A percentile compares a stretch with the other conserved stretches of the same genome.
These are phyloP conservation scores for Umimayanthus chanpuru DNA, from an alignment of 92 coral and sea anemone genomes.

Conservation along the genomic window DNA sequence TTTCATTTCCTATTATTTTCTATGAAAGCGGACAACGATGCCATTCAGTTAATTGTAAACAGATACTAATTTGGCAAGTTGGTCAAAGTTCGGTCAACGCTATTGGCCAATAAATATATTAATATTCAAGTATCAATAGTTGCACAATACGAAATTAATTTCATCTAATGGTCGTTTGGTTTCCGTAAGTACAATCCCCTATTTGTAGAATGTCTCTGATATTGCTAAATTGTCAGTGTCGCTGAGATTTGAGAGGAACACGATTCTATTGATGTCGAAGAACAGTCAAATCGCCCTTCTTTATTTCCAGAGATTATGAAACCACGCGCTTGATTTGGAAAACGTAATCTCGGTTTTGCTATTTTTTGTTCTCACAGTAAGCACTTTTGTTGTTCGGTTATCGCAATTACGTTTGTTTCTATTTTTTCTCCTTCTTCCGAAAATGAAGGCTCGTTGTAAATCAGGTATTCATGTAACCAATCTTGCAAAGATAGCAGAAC, in stretches of 20 bases:
- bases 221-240: slow-evolving; percentile 30
- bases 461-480: not conserved
- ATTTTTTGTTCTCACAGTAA: not conserved
- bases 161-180: slow-evolving; percentile 48
- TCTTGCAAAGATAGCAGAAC: not conserved
- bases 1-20: slow-evolving; percentile 51
- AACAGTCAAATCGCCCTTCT: not conserved
- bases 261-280: not conserved
- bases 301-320: not conserved
- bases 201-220: not conserved
- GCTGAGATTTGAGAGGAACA: not conserved
- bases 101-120: slow-evolving; percentile 19
- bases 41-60: slow-evolving; percentile 49
- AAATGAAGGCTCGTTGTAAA: not conserved
- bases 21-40: slow-evolving; percentile 49
- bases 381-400: not conserved
- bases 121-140: slow-evolving; percentile 39
- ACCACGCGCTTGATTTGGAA: not conserved
- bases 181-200: slow-evolving; percentile 26
- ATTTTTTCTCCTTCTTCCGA: not conserved
- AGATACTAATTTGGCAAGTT: slow-evolving; percentile 48
- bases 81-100: slow-evolving; percentile 26
- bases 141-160: slow-evolving; percentile 46
- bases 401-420: not conserved
- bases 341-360: not conserved